Evolutionary conservation across 2,113 vertebrate genomes (phyloP).

Genomic region (Mus spicilegus): DNA sequence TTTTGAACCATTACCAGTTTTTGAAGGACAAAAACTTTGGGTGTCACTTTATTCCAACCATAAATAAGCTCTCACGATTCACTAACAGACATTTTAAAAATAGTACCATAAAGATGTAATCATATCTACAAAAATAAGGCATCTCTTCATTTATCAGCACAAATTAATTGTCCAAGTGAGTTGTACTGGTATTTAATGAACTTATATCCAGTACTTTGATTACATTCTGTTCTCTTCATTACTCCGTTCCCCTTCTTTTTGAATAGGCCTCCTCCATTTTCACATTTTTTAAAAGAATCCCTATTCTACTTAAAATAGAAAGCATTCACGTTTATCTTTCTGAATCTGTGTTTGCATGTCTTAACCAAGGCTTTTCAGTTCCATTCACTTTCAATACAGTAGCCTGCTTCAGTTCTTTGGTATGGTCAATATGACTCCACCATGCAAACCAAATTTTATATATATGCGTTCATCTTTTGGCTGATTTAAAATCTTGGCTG

Average conservation of each 20-base stretch:
- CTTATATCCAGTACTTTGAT: not conserved
- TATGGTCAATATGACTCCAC: not conserved
- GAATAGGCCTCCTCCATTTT: too few species aligned
- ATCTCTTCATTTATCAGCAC: not conserved
- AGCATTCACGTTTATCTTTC: not conserved
- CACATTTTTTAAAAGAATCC: not conserved
- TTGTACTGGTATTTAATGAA: not conserved
- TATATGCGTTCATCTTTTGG: not conserved
- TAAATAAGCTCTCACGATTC: not conserved
- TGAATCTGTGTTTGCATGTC: not conserved
- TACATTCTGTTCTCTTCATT: not conserved
- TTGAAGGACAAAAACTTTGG: not conserved
- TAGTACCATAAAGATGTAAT: not conserved
- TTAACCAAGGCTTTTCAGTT: not conserved
- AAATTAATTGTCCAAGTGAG: too few species aligned
- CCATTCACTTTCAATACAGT: not conserved
- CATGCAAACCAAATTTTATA: not conserved
- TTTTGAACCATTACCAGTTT: not conserved
- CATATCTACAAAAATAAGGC: not conserved
- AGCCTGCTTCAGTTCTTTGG: not conserved
- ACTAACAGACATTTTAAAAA: not conserved
- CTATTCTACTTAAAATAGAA: not conserved
- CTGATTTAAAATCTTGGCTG: not conserved
- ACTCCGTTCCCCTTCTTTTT: not conserved
- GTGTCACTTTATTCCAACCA: not conserved